Conservation (phyloP, 2,113 vertebrate species). For the Myiozetetes cayanensis region DNA sequence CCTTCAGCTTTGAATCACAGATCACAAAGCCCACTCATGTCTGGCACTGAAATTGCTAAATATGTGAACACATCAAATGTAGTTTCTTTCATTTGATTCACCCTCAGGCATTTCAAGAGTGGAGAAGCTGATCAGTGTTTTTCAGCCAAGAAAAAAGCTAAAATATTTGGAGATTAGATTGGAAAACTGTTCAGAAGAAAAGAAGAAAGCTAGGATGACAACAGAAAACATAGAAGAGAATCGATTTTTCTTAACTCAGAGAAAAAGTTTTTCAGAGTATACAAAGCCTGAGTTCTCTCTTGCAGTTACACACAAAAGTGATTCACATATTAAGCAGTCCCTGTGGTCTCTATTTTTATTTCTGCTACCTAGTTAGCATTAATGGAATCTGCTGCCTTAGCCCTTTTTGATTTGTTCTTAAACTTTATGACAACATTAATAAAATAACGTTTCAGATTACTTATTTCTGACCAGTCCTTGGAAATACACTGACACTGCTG, state of each 20-base stretch:
- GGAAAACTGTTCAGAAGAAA: background rate
- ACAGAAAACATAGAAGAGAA: background rate
- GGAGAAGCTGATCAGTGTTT: background rate
- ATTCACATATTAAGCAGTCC: background rate
- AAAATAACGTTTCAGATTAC: background rate
- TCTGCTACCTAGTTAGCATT: background rate
- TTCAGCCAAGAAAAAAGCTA: background rate
- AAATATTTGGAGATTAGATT: background rate
- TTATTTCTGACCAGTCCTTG: background rate
- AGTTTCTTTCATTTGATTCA: background rate
- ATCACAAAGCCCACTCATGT: background rate
- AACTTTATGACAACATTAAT: background rate
- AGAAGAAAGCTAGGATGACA: background rate
- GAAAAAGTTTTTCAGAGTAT: background rate
- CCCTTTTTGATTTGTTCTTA: background rate
- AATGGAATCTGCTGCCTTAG: conserved; percentile 22
- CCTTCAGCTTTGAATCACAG: background rate
- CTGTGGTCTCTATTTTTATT: background rate
- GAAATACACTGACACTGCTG: background rate
- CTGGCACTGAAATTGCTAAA: background rate
- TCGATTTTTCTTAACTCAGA: background rate
- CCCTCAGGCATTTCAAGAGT: background rate
- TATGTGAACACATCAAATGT: background rate
- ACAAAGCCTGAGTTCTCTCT: background rate
- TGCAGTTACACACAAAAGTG: background rate